phyloP scores from a whole-genome alignment of 1,140 invertebrate genomes.

The Trachymyrmex cornetzi region DNA sequence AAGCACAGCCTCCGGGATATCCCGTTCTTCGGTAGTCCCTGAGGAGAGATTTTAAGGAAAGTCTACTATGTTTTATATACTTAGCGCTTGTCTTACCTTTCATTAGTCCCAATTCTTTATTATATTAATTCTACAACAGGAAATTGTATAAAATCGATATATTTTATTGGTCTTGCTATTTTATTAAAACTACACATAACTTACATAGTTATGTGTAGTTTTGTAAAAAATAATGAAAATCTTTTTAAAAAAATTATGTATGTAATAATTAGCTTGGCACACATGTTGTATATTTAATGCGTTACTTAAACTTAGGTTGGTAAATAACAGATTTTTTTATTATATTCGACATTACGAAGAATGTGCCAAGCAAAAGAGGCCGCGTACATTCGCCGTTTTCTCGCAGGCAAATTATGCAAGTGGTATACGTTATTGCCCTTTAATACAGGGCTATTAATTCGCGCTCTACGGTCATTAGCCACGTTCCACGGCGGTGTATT shows the following conservation, averaged over 20 bases:
- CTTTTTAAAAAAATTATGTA: background rate
- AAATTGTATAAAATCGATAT: conserved; percentile 15
- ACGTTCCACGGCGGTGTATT: conserved; percentile 72
- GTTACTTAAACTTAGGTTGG: background rate
- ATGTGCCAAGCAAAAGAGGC: background rate
- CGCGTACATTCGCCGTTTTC: background rate
- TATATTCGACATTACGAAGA: conserved; percentile 1
- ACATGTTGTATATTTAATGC: background rate
- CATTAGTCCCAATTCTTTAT: conserved; percentile 16
- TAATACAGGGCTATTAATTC: conserved; percentile 77
- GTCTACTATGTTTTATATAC: conserved; percentile 30
- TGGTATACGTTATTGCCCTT: conserved; percentile 67
- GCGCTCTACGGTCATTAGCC: conserved; percentile 72
- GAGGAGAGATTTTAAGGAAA: conserved; percentile 40
- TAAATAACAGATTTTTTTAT: background rate
- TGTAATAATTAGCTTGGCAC: background rate
- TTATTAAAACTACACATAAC: background rate
- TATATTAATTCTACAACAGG: background rate
- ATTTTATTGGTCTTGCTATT: background rate
- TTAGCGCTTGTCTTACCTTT: conserved; percentile 25
- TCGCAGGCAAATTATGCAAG: conserved; percentile 49
- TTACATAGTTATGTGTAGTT: background rate
- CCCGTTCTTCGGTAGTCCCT: conserved; percentile 24
- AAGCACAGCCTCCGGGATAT: conserved; percentile 46
- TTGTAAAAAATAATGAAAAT: too few species aligned